Conservation (phyloP, 2,113 vertebrate species). For the Procavia capensis region DNA sequence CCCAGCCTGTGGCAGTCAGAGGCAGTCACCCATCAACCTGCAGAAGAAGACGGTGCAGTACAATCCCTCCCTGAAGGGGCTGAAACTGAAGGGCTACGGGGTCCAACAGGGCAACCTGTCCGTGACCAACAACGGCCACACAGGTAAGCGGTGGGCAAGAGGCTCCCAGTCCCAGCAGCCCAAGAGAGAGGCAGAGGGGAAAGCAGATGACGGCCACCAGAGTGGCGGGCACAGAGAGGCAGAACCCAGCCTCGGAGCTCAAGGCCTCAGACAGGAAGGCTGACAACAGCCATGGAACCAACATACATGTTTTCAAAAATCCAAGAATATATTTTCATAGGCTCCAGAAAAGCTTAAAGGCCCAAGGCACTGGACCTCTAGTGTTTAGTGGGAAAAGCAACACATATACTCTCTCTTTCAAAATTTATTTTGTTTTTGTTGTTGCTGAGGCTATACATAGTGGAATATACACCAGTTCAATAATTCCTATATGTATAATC, state of each 20-base stretch:
- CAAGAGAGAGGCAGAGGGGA: no score
- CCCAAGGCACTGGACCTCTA: background rate
- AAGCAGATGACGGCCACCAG: background rate
- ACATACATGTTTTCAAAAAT: background rate
- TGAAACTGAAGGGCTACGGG: constrained; percentile 89
- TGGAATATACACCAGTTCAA: background rate
- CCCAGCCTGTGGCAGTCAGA: constrained; percentile 86
- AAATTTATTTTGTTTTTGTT: background rate
- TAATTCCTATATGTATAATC: background rate
- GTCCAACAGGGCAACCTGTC: constrained; percentile 78
- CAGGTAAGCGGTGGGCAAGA: constrained; percentile 85
- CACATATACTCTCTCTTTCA: background rate
- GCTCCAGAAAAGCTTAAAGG: background rate
- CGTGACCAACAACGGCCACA: constrained; percentile 94
- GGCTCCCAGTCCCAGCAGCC: rapidly evolving
- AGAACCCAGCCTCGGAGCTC: background rate
- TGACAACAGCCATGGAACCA: rapidly evolving
- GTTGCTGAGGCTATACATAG: background rate
- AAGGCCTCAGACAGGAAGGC: background rate
- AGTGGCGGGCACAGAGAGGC: rapidly evolving
- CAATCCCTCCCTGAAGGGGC: constrained; percentile 84
- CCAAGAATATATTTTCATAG: background rate
- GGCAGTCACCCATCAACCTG: constrained; percentile 94
- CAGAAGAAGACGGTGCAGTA: constrained; percentile 86
- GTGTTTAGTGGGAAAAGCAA: background rate